phyloP scores from a whole-genome alignment of 1,140 invertebrate genomes.

The Carposina sasakii region DNA sequence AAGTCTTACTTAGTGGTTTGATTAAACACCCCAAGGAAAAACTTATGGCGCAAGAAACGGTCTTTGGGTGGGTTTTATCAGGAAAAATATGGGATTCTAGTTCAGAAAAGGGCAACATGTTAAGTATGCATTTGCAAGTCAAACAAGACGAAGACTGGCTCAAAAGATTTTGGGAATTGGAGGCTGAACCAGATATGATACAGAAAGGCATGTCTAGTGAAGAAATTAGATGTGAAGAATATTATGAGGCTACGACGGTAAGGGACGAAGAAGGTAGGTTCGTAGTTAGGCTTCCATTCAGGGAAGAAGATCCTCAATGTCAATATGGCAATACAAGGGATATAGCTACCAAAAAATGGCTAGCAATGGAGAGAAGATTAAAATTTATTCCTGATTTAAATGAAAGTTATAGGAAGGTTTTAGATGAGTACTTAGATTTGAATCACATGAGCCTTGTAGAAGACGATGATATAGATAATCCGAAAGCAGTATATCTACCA shows the following conservation, averaged over 20 bases:
- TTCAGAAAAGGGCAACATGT: no score
- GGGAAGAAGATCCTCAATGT: neutral
- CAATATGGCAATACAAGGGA: conserved; percentile 11
- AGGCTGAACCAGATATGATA: neutral
- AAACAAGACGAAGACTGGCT: no score
- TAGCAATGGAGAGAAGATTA: conserved; percentile 13
- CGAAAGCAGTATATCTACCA: conserved; percentile 13
- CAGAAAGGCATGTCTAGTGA: neutral
- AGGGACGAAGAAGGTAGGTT: neutral
- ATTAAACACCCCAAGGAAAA: conserved; percentile 24
- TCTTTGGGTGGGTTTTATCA: conserved; percentile 28
- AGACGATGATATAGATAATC: conserved; percentile 1
- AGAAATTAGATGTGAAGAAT: conserved; percentile 4
- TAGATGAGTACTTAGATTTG: conserved; percentile 12
- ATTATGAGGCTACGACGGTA: neutral
- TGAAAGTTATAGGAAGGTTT: conserved; percentile 9
- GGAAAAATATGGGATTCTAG: no score
- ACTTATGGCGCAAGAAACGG: conserved; percentile 26
- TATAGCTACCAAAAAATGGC: conserved; percentile 12
- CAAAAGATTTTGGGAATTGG: conserved; percentile 2
- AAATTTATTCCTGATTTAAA: conserved; percentile 2
- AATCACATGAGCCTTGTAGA: conserved; percentile 16
- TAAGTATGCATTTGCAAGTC: no score
- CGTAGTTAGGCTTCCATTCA: neutral
- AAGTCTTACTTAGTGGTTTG: conserved; percentile 19